Percentiles rank a stretch among this genome's conserved stretches.
phyloP scores from a whole-genome alignment of 1,140 invertebrate genomes.

The Zaprionus kolodkinae region DNA sequence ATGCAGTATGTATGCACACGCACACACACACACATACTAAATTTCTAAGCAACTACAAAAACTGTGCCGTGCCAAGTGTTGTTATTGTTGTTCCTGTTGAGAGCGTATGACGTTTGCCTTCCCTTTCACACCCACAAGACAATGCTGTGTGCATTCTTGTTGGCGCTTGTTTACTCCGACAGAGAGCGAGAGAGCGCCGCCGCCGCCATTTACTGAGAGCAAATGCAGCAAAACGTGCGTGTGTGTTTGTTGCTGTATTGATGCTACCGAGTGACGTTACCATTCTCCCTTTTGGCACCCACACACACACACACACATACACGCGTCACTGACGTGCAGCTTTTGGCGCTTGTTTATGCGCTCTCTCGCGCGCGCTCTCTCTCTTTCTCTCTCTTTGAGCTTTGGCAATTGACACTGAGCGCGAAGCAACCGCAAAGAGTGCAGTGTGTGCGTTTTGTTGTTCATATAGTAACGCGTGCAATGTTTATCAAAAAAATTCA shows the following conservation, averaged over 20 bases:
- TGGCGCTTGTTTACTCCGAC: constrained; percentile 44
- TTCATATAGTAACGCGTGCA: constrained; percentile 33
- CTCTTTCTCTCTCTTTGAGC: constrained; percentile 8
- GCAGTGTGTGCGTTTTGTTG: constrained; percentile 33
- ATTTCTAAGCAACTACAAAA: constrained; percentile 51
- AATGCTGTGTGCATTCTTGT: constrained; percentile 41
- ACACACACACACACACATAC: constrained; percentile 18
- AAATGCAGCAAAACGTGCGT: constrained; percentile 29
- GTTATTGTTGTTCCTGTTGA: constrained; percentile 36
- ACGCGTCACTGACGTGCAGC: constrained; percentile 50
- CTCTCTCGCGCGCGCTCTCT: constrained; percentile 9
- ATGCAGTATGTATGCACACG: background rate
- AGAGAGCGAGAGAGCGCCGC: background rate
- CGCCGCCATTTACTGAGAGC: constrained; percentile 13
- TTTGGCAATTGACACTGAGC: constrained; percentile 13
- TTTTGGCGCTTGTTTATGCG: constrained; percentile 68
- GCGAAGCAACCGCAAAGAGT: constrained; percentile 21
- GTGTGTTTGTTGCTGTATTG: constrained; percentile 16
- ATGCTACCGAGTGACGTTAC: constrained; percentile 46
- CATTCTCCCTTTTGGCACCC: constrained; percentile 48
- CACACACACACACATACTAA: background rate
- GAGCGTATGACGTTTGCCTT: constrained; percentile 16
- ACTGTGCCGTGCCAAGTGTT: constrained; percentile 61
- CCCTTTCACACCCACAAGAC: constrained; percentile 35
- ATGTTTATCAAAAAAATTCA: constrained; percentile 47